Percentiles rank a stretch among this genome's conserved stretches.
These are phyloP conservation scores for Tretioscincus oriximinensis DNA, from an alignment of 2,113 vertebrate genomes.

Conservation along the genomic window DNA sequence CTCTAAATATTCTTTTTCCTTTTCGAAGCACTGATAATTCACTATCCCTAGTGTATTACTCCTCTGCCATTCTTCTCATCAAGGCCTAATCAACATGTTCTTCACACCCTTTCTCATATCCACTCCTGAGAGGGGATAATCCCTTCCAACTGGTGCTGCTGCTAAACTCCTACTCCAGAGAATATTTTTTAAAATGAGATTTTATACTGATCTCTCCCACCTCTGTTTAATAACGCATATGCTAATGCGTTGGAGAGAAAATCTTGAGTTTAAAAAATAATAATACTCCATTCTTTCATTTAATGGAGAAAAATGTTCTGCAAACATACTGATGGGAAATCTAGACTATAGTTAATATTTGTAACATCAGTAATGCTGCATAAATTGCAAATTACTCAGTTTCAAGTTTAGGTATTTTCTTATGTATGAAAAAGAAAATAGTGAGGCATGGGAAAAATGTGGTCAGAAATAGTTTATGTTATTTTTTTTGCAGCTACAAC, in stretches of 20 bases:
- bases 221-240: not conserved
- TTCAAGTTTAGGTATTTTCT: constrained; percentile 64
- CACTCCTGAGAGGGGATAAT: not conserved
- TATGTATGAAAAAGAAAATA: constrained; percentile 60
- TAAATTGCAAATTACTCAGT: constrained; percentile 59
- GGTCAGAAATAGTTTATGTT: constrained; percentile 53
- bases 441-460: constrained; percentile 54
- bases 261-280: not conserved
- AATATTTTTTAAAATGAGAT: not conserved
- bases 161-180: not conserved
- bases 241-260: not conserved
- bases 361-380: constrained; percentile 56
- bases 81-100: not conserved
- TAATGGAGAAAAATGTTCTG: constrained; percentile 51
- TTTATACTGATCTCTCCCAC: not conserved
- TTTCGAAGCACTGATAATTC: not conserved
- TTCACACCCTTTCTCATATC: constrained; percentile 16
- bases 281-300: constrained; percentile 43
- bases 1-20: not conserved
- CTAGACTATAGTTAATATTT: constrained; percentile 54
- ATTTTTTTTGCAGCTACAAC: constrained; percentile 42
- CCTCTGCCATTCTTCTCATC: not conserved
- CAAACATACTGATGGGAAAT: constrained; percentile 53
- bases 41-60: not conserved
- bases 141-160: not conserved